Evolutionary conservation across 2,888 invertebrate genomes (phyloP).

Genomic region (Cremastinae sp.): DNA sequence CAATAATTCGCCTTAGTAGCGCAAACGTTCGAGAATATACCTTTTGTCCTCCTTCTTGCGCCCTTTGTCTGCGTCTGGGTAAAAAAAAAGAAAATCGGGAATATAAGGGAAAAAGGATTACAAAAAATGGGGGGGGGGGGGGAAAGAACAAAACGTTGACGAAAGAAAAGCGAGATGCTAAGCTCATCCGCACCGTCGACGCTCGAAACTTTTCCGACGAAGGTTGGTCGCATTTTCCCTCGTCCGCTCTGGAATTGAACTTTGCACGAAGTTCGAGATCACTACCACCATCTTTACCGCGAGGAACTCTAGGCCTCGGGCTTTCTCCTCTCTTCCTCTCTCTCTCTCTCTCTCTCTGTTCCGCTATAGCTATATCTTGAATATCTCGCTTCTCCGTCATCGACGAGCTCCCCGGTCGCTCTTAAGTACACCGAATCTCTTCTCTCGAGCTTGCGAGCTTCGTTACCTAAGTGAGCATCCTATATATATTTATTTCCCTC

Average conservation of each 20-base stretch:
- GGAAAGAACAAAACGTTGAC: constrained; percentile 11
- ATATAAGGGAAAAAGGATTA: neutral
- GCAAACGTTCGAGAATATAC: constrained; percentile 51
- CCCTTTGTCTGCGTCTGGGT: constrained; percentile 37
- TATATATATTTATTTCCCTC: neutral
- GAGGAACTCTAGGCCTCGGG: constrained; percentile 40
- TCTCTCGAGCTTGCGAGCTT: constrained; percentile 16
- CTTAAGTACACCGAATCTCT: constrained; percentile 42
- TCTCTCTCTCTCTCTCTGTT: too few relatives aligned
- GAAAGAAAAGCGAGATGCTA: constrained; percentile 29
- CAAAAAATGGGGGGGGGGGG: constrained; percentile 5
- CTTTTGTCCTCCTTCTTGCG: constrained; percentile 56
- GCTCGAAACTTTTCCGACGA: constrained; percentile 57
- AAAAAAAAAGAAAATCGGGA: constrained; percentile 1
- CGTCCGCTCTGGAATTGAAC: constrained; percentile 59
- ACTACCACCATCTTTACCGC: constrained; percentile 42
- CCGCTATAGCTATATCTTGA: constrained; percentile 32
- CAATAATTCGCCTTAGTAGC: constrained; percentile 50
- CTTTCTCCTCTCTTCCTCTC: constrained; percentile 48
- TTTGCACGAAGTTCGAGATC: constrained; percentile 56
- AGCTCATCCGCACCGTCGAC: constrained; percentile 52
- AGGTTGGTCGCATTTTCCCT: constrained; percentile 40
- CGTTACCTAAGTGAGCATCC: constrained; percentile 37
- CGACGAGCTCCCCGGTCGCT: constrained; percentile 17
- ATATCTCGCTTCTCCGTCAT: constrained; percentile 41